A percentile compares a stretch with the other conserved stretches of the same genome.
Evolutionary conservation across 2,113 vertebrate species (phyloP).

Genomic region (Oncorhynchus masou): DNA sequence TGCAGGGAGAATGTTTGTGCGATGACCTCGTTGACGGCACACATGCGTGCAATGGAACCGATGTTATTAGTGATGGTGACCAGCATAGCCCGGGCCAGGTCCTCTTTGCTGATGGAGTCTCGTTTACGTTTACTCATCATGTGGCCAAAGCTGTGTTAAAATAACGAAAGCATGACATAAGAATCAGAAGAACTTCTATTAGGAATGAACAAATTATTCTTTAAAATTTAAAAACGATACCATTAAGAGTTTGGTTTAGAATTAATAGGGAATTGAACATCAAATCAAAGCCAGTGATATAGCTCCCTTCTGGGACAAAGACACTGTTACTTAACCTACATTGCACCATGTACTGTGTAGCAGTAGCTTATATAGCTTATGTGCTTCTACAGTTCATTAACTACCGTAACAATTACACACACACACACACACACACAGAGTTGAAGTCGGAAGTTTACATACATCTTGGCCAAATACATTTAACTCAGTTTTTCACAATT

Average conservation of each 20-base stretch:
- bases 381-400: too few species aligned
- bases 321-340: too few species aligned
- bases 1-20: not conserved
- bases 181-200: not conserved
- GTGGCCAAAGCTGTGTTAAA: constrained; percentile 88
- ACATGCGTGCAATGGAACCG: constrained; percentile 98
- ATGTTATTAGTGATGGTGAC: constrained; percentile 99
- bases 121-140: constrained; percentile 99
- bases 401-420: too few species aligned
- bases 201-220: too few species aligned
- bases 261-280: not conserved
- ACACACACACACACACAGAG: too few species aligned
- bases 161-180: not conserved
- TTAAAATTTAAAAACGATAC: too few species aligned
- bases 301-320: not conserved
- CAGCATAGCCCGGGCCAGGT: constrained; percentile 92
- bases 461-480: too few species aligned
- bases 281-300: constrained; percentile 8
- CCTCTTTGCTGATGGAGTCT: constrained; percentile 95
- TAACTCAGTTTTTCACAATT: too few species aligned
- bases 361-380: not conserved
- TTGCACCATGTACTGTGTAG: not conserved
- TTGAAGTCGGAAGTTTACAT: too few species aligned
- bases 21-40: constrained; percentile 93
- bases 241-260: not conserved